A percentile compares a stretch with the other conserved stretches of the same genome.
phyloP scores from a whole-genome alignment of 2,888 invertebrate species.

The Habrosyne pyritoides region DNA sequence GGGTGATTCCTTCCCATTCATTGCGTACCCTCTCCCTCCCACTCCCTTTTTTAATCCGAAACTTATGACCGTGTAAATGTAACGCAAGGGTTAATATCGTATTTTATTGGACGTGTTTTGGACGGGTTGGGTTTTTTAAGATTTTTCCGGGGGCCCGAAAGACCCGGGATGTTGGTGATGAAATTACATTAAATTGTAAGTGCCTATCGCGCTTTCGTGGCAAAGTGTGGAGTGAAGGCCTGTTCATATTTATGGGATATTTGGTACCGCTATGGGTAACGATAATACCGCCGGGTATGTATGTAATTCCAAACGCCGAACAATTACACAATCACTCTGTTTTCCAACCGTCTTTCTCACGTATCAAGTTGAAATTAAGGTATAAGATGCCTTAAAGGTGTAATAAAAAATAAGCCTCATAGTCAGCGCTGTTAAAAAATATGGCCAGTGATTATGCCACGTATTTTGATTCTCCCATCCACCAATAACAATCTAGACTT shows the following conservation, averaged over 20 bases:
- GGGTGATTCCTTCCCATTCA: slow-evolving; percentile 53
- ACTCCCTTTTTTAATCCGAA: slow-evolving; percentile 72
- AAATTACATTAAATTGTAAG: not conserved
- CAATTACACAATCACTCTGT: too few species aligned
- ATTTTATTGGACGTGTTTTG: slow-evolving; percentile 64
- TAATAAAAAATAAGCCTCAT: too few species aligned
- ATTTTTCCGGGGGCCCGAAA: slow-evolving; percentile 33
- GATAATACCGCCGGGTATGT: too few species aligned
- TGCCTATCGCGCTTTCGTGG: not conserved
- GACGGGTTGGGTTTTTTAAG: slow-evolving; percentile 29
- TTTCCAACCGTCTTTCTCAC: too few species aligned
- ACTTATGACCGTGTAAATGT: slow-evolving; percentile 76
- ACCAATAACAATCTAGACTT: too few species aligned
- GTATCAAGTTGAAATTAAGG: too few species aligned
- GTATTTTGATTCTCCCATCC: too few species aligned
- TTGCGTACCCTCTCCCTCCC: slow-evolving; percentile 33
- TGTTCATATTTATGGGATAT: not conserved
- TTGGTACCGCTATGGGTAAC: too few species aligned
- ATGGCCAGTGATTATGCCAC: too few species aligned
- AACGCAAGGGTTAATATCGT: slow-evolving; percentile 70
- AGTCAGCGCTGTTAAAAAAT: too few species aligned
- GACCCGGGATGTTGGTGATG: not conserved
- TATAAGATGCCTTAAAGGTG: too few species aligned
- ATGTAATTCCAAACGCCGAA: too few species aligned
- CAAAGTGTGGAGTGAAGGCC: slow-evolving; percentile 1